Conservation (phyloP, 1,140 invertebrate species). For the Drosophila sp. region DNA sequence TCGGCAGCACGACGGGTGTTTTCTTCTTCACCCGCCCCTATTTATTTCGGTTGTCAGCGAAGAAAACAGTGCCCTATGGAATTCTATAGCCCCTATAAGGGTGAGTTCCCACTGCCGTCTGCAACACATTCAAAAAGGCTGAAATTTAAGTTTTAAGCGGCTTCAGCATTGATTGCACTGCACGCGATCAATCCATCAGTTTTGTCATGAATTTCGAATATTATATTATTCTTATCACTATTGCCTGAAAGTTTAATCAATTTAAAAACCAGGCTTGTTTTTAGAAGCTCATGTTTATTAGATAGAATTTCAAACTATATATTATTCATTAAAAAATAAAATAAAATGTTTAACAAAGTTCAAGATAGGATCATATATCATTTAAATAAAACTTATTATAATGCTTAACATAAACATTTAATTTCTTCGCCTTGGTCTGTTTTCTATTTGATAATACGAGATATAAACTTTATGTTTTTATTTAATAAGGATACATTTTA, state of each 20-base stretch:
- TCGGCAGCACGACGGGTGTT: constrained; percentile 37
- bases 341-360: constrained; percentile 16
- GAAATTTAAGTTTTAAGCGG: constrained; percentile 5
- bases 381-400: constrained; percentile 11
- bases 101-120: constrained; percentile 19
- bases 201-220: neutral
- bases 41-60: constrained; percentile 18
- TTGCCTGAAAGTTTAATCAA: neutral
- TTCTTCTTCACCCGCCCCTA: constrained; percentile 31
- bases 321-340: neutral
- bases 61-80: constrained; percentile 29
- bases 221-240: neutral
- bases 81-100: constrained; percentile 24
- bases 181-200: neutral
- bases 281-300: constrained; percentile 25
- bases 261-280: neutral
- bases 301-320: constrained; percentile 16
- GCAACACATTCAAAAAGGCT: constrained; percentile 8
- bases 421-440: too few relatives aligned
- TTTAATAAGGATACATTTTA: too few relatives aligned
- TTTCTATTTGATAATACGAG: too few relatives aligned
- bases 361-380: neutral
- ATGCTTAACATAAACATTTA: constrained; percentile 12
- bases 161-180: constrained; percentile 34
- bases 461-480: too few relatives aligned